These are phyloP conservation scores for Eledone cirrhosa DNA, from an alignment of 2,888 invertebrate genomes.

Conservation along the genomic window DNA sequence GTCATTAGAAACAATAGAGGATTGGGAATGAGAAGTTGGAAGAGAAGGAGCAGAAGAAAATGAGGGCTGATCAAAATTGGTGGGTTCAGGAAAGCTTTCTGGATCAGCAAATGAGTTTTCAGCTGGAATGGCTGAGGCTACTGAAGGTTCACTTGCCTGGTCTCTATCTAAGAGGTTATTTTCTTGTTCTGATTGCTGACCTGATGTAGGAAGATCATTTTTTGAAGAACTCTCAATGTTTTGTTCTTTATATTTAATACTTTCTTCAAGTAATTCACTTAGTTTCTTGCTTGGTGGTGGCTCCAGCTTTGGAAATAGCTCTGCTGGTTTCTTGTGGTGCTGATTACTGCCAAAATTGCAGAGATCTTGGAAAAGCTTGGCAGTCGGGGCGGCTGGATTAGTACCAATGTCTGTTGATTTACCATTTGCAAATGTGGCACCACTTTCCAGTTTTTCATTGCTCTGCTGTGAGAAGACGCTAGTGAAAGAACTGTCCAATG, in stretches of 20 bases:
- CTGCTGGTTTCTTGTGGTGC: not conserved
- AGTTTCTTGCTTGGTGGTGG: constrained; percentile 7
- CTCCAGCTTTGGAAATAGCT: constrained; percentile 14
- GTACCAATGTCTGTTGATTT: not conserved
- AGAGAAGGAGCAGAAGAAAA: not conserved
- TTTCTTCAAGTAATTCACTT: not conserved
- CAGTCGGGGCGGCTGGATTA: not conserved
- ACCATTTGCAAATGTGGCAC: too few species aligned
- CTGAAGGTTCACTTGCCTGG: constrained; percentile 27
- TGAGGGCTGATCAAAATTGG: not conserved
- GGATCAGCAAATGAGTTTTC: constrained; percentile 3
- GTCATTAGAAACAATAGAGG: not conserved
- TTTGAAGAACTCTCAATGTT: too few species aligned
- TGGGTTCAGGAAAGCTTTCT: not conserved
- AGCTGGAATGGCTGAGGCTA: constrained; percentile 1
- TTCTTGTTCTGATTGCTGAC: not conserved
- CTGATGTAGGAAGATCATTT: too few species aligned
- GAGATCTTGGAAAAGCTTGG: constrained; percentile 1
- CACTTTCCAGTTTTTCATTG: too few species aligned
- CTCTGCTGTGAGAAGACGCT: not conserved
- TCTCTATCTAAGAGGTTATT: not conserved
- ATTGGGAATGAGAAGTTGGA: not conserved
- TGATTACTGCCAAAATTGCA: constrained; percentile 17
- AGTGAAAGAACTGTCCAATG: not conserved
- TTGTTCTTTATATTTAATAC: too few species aligned